These are phyloP conservation scores for Cephus rjabovi DNA, from an alignment of 2,888 invertebrate species.

Conservation along the genomic window DNA sequence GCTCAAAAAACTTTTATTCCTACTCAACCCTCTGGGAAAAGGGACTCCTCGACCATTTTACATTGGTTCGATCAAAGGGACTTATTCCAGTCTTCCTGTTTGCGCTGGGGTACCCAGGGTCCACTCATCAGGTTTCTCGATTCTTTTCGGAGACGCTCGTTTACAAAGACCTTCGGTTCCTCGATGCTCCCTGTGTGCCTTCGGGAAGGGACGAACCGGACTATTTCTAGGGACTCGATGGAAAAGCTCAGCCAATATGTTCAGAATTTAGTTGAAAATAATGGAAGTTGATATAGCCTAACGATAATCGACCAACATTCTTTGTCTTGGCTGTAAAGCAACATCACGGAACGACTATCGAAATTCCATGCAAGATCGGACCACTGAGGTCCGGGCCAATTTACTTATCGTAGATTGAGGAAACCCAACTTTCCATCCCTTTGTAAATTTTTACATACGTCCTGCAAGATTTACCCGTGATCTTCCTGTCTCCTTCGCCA, in stretches of 20 bases:
- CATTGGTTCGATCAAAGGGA: background rate
- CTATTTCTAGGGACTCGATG: background rate
- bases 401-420: conserved; percentile 38
- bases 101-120: background rate
- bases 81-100: background rate
- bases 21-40: background rate
- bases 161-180: background rate
- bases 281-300: background rate
- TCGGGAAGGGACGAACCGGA: background rate
- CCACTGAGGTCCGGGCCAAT: conserved; percentile 29
- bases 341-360: conserved; percentile 19
- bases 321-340: conserved; percentile 14
- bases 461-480: conserved; percentile 20
- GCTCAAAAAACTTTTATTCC: background rate
- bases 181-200: background rate
- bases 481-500: background rate
- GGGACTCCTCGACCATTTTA: background rate
- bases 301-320: background rate
- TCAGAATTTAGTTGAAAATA: background rate
- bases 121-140: background rate
- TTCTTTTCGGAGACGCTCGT: background rate
- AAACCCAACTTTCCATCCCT: conserved; percentile 27
- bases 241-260: background rate
- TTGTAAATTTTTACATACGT: conserved; percentile 18
- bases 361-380: conserved; percentile 27